Evolutionary conservation across 2,888 invertebrate genomes (phyloP).

Genomic region (Parnassius glacialis): DNA sequence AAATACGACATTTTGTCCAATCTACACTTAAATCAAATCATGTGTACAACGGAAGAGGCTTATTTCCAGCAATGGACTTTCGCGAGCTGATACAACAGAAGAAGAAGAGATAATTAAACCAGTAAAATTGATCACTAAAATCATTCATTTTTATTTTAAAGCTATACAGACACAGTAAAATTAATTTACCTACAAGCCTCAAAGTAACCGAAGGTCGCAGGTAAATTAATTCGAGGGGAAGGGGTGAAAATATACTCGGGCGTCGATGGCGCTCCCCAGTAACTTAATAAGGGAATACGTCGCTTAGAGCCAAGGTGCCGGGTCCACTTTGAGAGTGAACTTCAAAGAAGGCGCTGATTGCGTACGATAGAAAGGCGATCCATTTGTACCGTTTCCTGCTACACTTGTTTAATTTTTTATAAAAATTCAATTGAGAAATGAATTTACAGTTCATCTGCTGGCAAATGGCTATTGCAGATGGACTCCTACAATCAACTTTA

Average conservation of each 20-base stretch:
- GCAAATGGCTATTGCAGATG: too few relatives aligned
- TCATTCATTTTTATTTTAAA: too few relatives aligned
- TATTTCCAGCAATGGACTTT: too few relatives aligned
- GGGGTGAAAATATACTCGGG: conserved; percentile 7
- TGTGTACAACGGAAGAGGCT: too few relatives aligned
- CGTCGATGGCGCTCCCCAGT: conserved; percentile 1
- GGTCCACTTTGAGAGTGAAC: conserved; percentile 5
- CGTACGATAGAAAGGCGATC: neutral
- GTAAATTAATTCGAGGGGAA: neutral
- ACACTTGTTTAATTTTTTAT: neutral
- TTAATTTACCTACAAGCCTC: conserved; percentile 17
- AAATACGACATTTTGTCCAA: too few relatives aligned
- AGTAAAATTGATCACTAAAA: too few relatives aligned
- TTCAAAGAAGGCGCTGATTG: conserved; percentile 11
- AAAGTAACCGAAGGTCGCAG: conserved; percentile 10
- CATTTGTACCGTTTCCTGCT: neutral
- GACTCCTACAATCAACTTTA: too few relatives aligned
- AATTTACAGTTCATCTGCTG: too few relatives aligned
- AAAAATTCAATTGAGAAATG: neutral
- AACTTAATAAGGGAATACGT: conserved; percentile 12
- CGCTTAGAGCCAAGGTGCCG: neutral
- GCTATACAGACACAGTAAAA: neutral
- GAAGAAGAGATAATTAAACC: too few relatives aligned
- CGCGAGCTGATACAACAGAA: too few relatives aligned
- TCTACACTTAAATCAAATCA: too few relatives aligned